Evolutionary conservation across 1,140 invertebrate species (phyloP).

Genomic region (Drosophila nasuta): DNA sequence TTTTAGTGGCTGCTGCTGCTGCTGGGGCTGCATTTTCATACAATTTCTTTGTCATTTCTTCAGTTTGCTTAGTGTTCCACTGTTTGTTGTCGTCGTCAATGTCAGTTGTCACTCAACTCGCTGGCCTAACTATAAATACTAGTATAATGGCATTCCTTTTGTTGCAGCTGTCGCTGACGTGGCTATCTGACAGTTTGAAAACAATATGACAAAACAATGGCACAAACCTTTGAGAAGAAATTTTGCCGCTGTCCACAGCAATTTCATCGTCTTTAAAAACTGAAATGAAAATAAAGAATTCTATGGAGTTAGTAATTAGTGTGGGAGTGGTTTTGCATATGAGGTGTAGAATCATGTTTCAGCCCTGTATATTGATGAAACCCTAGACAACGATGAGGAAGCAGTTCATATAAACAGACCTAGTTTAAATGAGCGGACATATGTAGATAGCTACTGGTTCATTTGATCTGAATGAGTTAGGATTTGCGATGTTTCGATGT

Average conservation of each 20-base stretch:
- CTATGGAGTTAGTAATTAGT: too few relatives aligned
- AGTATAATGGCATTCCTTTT: slow-evolving; percentile 24
- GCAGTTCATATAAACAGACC: too few relatives aligned
- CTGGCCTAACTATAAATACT: slow-evolving; percentile 60
- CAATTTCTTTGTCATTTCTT: slow-evolving; percentile 51
- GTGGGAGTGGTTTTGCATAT: too few relatives aligned
- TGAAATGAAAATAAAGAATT: too few relatives aligned
- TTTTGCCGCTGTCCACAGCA: slow-evolving; percentile 28
- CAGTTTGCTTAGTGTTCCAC: slow-evolving; percentile 31
- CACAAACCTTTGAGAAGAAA: slow-evolving; percentile 14
- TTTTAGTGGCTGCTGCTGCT: slow-evolving; percentile 17
- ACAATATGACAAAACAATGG: slow-evolving; percentile 29
- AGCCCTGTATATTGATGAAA: too few relatives aligned
- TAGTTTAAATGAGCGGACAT: too few relatives aligned
- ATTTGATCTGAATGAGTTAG: too few relatives aligned
- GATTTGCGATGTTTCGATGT: too few relatives aligned
- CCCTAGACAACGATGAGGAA: too few relatives aligned
- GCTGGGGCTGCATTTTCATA: slow-evolving; percentile 36
- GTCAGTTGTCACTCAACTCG: slow-evolving; percentile 44
- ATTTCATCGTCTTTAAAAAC: slow-evolving; percentile 21
- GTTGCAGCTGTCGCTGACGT: slow-evolving; percentile 15
- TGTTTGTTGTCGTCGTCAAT: slow-evolving; percentile 34
- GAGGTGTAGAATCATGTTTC: too few relatives aligned
- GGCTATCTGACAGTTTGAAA: slow-evolving; percentile 20
- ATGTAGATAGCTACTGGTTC: too few relatives aligned